Conservation (phyloP, 2,888 invertebrate genomes). For the Mimachlamys varia region DNA sequence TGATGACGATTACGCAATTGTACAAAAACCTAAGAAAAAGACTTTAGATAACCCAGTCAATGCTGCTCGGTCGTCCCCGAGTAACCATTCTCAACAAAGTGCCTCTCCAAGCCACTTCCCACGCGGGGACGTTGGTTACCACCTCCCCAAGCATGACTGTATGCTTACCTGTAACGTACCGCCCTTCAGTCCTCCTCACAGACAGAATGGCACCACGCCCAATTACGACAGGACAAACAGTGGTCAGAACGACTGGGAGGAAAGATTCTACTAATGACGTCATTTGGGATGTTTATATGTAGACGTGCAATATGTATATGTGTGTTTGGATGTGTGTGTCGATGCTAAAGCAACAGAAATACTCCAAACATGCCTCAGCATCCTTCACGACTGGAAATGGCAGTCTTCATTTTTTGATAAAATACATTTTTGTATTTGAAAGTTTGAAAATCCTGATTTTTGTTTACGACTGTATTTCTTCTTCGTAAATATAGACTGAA, state of each 20-base stretch:
- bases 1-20: slow-evolving; percentile 54
- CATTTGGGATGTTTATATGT: background rate
- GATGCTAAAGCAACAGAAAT: background rate
- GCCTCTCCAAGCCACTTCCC: background rate
- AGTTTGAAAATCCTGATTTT: background rate
- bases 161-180: slow-evolving; percentile 42
- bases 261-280: background rate
- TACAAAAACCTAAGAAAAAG: slow-evolving; percentile 50
- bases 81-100: background rate
- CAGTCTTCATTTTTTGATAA: background rate
- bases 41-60: background rate
- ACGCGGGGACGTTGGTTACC: background rate
- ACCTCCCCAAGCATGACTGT: slow-evolving; percentile 51
- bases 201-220: background rate
- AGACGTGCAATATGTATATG: slow-evolving; percentile 15
- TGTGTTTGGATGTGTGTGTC: background rate
- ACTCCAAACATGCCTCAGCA: background rate
- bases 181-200: background rate
- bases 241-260: background rate
- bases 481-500: too few species aligned
- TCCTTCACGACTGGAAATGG: background rate
- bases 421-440: too few species aligned
- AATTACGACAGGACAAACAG: background rate
- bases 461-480: too few species aligned
- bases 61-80: background rate